Evolutionary conservation across 2,113 vertebrate species (phyloP), one percentile per base, ranked within the genome.

Genomic region (Cynocephalus volans): DNA sequence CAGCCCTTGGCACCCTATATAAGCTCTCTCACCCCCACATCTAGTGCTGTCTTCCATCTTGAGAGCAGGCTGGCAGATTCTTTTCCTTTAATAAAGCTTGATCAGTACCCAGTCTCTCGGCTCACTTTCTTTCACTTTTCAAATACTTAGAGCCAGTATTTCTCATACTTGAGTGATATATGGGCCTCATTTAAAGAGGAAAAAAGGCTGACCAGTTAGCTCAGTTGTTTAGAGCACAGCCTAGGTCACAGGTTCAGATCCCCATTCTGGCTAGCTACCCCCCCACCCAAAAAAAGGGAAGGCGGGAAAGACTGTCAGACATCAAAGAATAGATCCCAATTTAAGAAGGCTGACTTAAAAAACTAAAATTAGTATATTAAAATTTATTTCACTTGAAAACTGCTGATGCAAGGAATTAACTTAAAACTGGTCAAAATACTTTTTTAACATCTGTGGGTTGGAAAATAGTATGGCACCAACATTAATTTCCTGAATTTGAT

Each of bases 381-480:
- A 93, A 54, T 76, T 92, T 92, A 60, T 72, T 60, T 92, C 58
- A 75, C 48, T 75, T 84, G 69, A 84, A 84, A 65, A 83, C 28
- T 64, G 36, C 31, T 24, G 75, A 8, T 75, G 24, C n/a, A 48
- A 69, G 28, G 28, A 67, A 69, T 69, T 69, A 81, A 70, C 28
- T 58, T 81, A 28, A 81, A 70, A 77, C 72, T 76, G 21, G 21
- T 77, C 58, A 36, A 89, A 90, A 33, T 75, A 48, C 70, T 48
- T 58, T 58, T 80, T 69, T 90, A 90, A 90, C 75, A 50, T 80
- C n/a, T 67, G 5, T 67, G 8, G 17, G 28, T 91, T 70, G 81
- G 28, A 58, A 91, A 81, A 80, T 5, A 90, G n/a, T 69, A 56
- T 17, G 33, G 10, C 54, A 65, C 79, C 48, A 23, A n/a, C 48